Base-by-base conservation (phyloP, 2,888 invertebrate genomes). In the Oscheius sp. region DNA sequence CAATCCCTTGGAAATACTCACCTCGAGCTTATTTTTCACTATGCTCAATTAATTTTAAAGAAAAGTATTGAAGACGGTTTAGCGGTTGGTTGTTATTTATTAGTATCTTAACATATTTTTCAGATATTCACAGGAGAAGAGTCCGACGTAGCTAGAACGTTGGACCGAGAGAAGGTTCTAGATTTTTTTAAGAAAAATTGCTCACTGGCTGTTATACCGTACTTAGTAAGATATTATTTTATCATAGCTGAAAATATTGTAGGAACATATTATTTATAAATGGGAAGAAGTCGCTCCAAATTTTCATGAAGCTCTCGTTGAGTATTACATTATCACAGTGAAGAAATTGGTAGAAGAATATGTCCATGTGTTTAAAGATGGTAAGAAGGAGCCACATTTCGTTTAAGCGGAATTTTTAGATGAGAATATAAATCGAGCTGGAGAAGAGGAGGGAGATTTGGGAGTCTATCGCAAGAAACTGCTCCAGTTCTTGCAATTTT, bases 251-350 rank as follows among this genome's bases (percentile, higher is more conserved):
- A n/a, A 6, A 25, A 6, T n/a, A 23, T 16, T 56, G 70, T 83
- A 92, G 91, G 97, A 98, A 88, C 96, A 99, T 88, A 93, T 98
- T 0, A 94, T 99, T 35, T 92, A 93, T 77, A 92, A 92, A 1
- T 97, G 97, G 95, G 92, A 93, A 76, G 98, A 99, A 82, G 92
- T 91, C 0, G 94, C 93, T 87, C 91, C 94, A 0, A 88, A 93
- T 61, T 94, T 96, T 86, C 98, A 99, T 89, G 96, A 98, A 88
- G 93, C 93, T 1, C 90, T 99, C 64, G 92, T 96, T 2, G 93
- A 94, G 87, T 93, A 94, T 89, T 96, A 97, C 86, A 92, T 94
- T 78, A 94, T 95, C 83, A 93, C 93, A 69, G 89, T 91, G 12
- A 89, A 89, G 63, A 71, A 71, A 3, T 84, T 89, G 43, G 87